Evolutionary conservation across 2,888 invertebrate genomes (phyloP).

Genomic region (Aleiodes leptofemur): DNA sequence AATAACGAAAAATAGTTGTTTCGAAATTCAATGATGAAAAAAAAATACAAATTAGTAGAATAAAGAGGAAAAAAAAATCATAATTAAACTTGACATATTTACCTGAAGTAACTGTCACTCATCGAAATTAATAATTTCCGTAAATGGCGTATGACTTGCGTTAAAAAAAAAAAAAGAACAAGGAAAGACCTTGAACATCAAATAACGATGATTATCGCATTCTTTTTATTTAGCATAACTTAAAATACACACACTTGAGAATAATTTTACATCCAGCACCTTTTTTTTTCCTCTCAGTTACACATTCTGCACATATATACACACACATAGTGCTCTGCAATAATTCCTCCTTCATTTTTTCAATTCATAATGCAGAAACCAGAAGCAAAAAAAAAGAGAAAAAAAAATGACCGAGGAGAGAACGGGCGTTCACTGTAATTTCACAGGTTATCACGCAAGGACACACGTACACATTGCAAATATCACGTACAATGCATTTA

Average conservation of each 20-base stretch:
- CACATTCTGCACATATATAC: conserved; percentile 28
- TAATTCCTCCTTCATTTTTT: conserved; percentile 32
- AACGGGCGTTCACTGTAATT: conserved; percentile 52
- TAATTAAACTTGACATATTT: too few relatives aligned
- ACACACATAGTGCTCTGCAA: conserved; percentile 39
- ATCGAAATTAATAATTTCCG: too few relatives aligned
- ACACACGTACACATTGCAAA: conserved; percentile 39
- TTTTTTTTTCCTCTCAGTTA: conserved; percentile 23
- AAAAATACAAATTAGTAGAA: too few relatives aligned
- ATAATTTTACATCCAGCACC: conserved; percentile 1
- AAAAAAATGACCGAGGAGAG: conserved; percentile 28
- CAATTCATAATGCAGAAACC: not conserved
- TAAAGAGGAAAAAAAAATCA: too few relatives aligned
- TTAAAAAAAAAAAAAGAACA: not conserved
- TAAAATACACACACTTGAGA: conserved; percentile 2
- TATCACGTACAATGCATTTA: conserved; percentile 36
- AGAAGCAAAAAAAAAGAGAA: conserved; percentile 15
- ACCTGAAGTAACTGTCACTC: too few relatives aligned
- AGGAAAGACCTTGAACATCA: conserved; percentile 18
- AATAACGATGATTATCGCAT: conserved; percentile 24
- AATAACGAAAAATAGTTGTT: too few relatives aligned
- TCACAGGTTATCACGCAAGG: conserved; percentile 55
- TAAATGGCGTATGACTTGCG: too few relatives aligned
- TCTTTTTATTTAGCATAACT: conserved; percentile 20
- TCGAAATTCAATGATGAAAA: too few relatives aligned